Base-by-base conservation (phyloP, 2,797 vertebrate species). In the Parauchenoglanis ngamensis region DNA sequence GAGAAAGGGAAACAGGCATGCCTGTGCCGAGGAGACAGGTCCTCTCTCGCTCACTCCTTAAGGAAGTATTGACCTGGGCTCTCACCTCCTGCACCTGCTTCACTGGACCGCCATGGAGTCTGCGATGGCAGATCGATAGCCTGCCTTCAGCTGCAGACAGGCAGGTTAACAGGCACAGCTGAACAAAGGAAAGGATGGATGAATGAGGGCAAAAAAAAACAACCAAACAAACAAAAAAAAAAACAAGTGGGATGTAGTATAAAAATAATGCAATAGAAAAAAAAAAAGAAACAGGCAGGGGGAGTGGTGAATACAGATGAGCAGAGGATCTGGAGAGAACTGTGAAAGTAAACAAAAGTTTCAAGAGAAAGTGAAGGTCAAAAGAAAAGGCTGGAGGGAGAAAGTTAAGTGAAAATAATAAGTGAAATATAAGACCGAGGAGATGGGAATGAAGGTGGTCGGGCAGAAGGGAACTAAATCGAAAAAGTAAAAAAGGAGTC, bases 121-220 rank as follows among this genome's bases (percentile, higher is more conserved):
- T 86, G 86, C 81, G 40, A 85, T n/a, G 59, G 54, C 54, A 56
- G 86, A 91, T 90, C 91, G 79, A 91, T 90, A 83, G 86, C 57
- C 28, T 13, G 82, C 89, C 90, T 85, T 52, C 87, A 82, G 87
- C 87, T 70, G 84, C 88, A 90, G 89, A 89, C 87, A 78, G 68
- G 46, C 49, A 84, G 85, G 88, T 89, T 86, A 89, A 89, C 86
- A 31, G 85, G 87, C 88, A 77, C 61, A 87, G 73, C 61, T 25
- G 61, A 72, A 84, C 35, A 83, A 86, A 44, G 54, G 57, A 72
- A 73, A 73, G 49, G 61, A 83, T 72, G 31, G 52, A 85, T 65
- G 77, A 70, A 54, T 54, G 73, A 72, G 72, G 84, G 61, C 52
- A n/a, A 7, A 35, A 10, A 46, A 40, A 84, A 23, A 46, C 2